Base-by-base conservation (phyloP, 2,113 vertebrate genomes). In the Daboia siamensis region DNA sequence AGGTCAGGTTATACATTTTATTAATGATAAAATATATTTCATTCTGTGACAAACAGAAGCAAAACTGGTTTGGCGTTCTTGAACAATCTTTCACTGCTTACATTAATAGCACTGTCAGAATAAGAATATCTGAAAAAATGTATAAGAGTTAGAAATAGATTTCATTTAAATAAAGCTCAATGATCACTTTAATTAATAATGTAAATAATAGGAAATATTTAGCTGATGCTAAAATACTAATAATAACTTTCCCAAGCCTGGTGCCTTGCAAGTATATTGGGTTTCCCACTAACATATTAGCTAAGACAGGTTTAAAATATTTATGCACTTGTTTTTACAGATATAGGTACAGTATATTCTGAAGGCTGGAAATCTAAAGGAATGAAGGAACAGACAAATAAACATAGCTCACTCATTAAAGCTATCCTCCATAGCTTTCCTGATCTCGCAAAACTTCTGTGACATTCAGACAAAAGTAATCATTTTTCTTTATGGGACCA, bases 121-220 rank as follows among this genome's bases (percentile, higher is more conserved):
- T 85, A 48, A 91, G 44, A 69, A 26, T 61, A 46, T 21, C 17
- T 48, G 24, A 48, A 56, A 48, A 86, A 86, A 33, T 80, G 24
- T 86, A 52, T 56, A 91, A 57, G 51, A 48, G 51, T 33, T n/a
- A 52, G 85, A 86, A 91, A 61, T 91, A 39, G 11, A 33, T 86
- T 51, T 86, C 26, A 61, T 52, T 52, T 51, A 33, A 91, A 91
- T 86, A 29, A 86, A 48, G 26, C n/a, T 86, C 52, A 85, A 44
- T 91, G 86, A 51, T 91, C 17, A 91, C 56, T 91, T 91, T 61
- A 92, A 74, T 55, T 74, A 93, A 87, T 20, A n/a, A n/a, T 64
- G 46, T 12, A 86, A 48, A 80, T 80, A 80, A 7, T 17, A 80
- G 33, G 2, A 80, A 80, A 80, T 80, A 44, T 44, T 7, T 80